Conservation (phyloP, 2,797 vertebrate species). For the Sitta carolinensis region DNA sequence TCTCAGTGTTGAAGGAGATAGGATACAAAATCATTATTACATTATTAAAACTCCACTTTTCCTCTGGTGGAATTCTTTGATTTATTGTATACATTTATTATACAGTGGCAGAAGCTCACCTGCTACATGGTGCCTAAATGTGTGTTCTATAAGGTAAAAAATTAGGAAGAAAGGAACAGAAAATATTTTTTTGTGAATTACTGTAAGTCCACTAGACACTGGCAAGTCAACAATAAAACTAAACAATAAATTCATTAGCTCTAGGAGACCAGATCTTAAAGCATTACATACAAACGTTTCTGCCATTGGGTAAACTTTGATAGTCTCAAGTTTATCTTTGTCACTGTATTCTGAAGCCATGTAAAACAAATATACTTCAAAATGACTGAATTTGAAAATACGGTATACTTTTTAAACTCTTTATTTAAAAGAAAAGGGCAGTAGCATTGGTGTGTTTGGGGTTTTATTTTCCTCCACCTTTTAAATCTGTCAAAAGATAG, state of each 20-base stretch:
- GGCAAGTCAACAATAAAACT: neutral
- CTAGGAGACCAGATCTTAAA: neutral
- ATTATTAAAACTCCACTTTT: neutral
- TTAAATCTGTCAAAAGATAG: neutral
- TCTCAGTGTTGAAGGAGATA: neutral
- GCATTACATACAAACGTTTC: neutral
- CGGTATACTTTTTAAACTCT: neutral
- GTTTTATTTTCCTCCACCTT: neutral
- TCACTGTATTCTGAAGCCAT: neutral
- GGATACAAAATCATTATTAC: neutral
- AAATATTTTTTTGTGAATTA: neutral
- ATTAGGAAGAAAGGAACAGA: neutral
- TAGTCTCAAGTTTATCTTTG: neutral
- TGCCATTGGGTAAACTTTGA: neutral
- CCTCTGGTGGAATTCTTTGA: neutral
- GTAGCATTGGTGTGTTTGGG: neutral
- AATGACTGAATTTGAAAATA: neutral
- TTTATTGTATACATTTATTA: slow-evolving; percentile 5
- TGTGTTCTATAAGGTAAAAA: slow-evolving; percentile 3
- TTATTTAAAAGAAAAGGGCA: neutral
- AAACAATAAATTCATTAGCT: neutral
- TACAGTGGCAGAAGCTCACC: neutral
- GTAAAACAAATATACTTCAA: neutral
- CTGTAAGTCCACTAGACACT: neutral
- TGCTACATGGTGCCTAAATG: neutral